These are phyloP conservation scores for Criorhina ranunculi DNA, from an alignment of 2,888 invertebrate species.

Conservation along the genomic window DNA sequence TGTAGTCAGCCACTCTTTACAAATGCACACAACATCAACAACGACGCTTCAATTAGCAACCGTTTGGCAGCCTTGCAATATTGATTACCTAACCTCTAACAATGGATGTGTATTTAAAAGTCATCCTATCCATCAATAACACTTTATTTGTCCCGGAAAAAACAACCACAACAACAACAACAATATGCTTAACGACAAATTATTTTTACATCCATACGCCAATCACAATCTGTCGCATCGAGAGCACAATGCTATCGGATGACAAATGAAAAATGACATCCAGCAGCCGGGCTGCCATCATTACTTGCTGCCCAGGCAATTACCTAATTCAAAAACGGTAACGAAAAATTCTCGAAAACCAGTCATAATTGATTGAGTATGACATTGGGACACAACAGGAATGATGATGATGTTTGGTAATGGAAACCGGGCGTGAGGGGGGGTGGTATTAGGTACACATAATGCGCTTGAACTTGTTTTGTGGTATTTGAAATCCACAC, in stretches of 20 bases:
- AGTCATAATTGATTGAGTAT: no score
- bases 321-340: no score
- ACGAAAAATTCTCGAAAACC: no score
- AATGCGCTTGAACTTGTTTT: no score
- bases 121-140: conserved; percentile 19
- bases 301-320: no score
- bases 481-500: no score
- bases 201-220: background rate
- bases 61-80: background rate
- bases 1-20: no score
- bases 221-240: background rate
- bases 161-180: background rate
- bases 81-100: background rate
- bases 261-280: conserved; percentile 6
- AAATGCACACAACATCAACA: no score
- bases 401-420: no score
- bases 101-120: conserved; percentile 5
- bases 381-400: no score
- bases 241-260: background rate
- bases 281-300: background rate
- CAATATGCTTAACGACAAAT: conserved; percentile 1
- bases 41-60: background rate
- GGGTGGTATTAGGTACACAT: no score
- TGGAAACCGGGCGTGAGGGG: no score
- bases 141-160: background rate